A percentile compares a stretch with the other conserved stretches of the same genome.
Conservation (phyloP, 2,797 vertebrate genomes). For the Parambassis ranga region DNA sequence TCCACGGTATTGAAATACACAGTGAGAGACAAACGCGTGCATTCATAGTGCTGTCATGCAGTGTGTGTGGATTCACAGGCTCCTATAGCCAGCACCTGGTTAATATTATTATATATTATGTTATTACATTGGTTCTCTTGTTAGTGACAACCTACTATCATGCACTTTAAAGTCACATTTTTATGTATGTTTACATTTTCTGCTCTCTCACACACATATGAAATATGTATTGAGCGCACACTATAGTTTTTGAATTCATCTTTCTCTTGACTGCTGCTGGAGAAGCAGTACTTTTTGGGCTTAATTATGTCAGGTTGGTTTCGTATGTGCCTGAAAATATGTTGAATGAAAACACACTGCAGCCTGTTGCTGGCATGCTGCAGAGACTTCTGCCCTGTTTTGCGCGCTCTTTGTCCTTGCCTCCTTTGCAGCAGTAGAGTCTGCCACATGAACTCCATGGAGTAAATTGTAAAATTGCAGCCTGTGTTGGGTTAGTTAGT, state of each 20-base stretch:
- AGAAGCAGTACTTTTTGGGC: neutral
- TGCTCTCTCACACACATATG: no score
- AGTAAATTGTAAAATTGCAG: conserved; percentile 3
- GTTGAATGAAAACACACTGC: neutral
- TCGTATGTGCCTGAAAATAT: neutral
- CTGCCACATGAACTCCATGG: neutral
- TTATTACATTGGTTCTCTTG: no score
- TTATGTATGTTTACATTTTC: no score
- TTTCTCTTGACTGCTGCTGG: neutral
- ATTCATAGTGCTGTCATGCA: no score
- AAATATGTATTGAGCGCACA: no score
- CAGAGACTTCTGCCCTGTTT: neutral
- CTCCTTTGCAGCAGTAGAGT: neutral
- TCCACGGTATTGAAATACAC: conserved; percentile 1
- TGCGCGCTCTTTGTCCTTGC: neutral
- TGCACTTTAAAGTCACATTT: no score
- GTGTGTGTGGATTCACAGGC: neutral
- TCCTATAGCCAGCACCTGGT: neutral
- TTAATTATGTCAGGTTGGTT: conserved; percentile 17
- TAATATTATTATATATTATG: no score
- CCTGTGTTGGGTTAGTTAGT: neutral
- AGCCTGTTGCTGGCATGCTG: neutral
- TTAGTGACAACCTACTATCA: no score
- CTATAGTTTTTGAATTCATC: no score
- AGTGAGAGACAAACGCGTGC: no score